A percentile compares a stretch with the other conserved stretches of the same genome.
Evolutionary conservation across 2,113 vertebrate genomes (phyloP).

Genomic region (Misgurnus anguillicaudatus): DNA sequence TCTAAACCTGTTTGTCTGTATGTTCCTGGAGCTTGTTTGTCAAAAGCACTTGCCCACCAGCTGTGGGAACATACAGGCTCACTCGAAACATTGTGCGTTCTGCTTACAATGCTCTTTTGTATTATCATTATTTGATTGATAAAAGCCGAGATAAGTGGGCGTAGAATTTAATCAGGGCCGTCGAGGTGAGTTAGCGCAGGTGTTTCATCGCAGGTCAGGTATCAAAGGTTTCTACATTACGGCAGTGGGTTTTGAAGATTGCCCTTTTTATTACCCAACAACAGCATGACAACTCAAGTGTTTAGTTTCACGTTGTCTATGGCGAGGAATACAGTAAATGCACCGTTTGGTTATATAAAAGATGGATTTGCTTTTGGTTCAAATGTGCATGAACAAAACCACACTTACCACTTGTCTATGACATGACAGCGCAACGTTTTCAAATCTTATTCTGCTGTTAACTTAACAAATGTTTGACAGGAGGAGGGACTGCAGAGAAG

Average conservation of each 20-base stretch:
- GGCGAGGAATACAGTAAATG: no score
- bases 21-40: constrained; percentile 7
- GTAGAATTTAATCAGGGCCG: no score
- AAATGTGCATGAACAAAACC: no score
- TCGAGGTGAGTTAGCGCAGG: neutral
- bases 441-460: no score
- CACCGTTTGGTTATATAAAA: no score
- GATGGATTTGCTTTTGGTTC: no score
- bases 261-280: neutral
- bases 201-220: neutral
- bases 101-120: neutral
- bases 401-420: no score
- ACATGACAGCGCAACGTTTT: no score
- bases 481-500: no score
- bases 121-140: neutral
- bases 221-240: neutral
- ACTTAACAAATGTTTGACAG: no score
- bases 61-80: neutral
- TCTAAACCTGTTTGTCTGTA: constrained; percentile 22
- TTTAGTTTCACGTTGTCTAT: neutral
- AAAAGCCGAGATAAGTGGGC: neutral
- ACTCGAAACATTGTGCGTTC: neutral
- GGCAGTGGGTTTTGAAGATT: neutral
- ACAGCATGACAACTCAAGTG: neutral
- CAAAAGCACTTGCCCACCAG: neutral